Conservation (phyloP, 2,888 invertebrate genomes). For the Lasius platythorax region DNA sequence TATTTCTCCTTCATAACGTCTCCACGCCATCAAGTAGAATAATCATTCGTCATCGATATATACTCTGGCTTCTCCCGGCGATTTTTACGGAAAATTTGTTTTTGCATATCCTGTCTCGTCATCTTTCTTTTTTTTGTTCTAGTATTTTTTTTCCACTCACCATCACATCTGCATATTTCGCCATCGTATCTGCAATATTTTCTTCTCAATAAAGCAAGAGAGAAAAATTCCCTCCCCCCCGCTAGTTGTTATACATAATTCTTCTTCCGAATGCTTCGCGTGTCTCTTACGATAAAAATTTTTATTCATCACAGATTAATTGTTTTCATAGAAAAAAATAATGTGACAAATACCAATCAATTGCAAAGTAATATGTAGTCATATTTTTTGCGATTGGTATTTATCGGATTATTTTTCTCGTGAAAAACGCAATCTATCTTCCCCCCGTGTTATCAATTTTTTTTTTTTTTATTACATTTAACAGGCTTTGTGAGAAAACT, state of each 20-base stretch:
- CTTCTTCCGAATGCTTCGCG: background rate
- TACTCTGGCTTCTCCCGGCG: constrained; percentile 15
- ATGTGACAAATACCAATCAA: background rate
- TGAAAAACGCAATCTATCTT: background rate
- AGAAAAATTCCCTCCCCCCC: background rate
- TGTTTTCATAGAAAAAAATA: background rate
- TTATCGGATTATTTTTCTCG: background rate
- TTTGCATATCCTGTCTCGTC: background rate
- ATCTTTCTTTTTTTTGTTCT: background rate
- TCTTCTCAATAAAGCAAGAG: constrained; percentile 12
- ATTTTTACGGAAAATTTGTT: background rate
- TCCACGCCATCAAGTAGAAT: constrained; percentile 17
- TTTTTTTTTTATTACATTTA: background rate
- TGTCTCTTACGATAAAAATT: background rate
- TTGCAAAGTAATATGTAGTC: background rate
- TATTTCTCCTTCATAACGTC: constrained; percentile 61
- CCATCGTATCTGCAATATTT: background rate
- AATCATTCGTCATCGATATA: constrained; percentile 30
- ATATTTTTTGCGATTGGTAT: background rate
- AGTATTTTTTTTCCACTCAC: background rate
- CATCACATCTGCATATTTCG: background rate
- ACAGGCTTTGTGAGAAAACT: background rate
- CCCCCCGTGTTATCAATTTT: background rate
- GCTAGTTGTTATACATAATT: constrained; percentile 2
- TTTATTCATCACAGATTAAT: background rate